Percentiles rank a stretch among this genome's conserved stretches.
phyloP scores from a whole-genome alignment of 2,888 invertebrate species.

The Melieria omissa region DNA sequence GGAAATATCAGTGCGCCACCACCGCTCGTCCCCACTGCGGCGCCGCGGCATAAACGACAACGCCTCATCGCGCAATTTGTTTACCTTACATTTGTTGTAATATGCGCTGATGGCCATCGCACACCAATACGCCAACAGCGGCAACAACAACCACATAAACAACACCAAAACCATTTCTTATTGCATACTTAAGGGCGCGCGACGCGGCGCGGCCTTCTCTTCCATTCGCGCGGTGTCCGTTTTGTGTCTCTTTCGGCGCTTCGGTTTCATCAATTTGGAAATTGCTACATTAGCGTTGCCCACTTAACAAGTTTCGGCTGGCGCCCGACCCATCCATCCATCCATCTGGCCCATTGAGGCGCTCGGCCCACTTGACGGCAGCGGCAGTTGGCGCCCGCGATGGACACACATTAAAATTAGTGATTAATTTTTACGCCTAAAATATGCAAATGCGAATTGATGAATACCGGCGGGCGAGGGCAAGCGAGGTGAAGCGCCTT shows the following conservation, averaged over 20 bases:
- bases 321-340: constrained; percentile 5
- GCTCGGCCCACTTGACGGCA: background rate
- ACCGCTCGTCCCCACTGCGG: background rate
- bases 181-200: constrained; percentile 37
- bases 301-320: constrained; percentile 60
- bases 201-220: background rate
- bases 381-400: background rate
- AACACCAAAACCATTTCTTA: background rate
- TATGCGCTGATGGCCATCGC: background rate
- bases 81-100: constrained; percentile 53
- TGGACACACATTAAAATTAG: constrained; percentile 62
- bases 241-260: constrained; percentile 1
- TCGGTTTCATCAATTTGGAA: constrained; percentile 58
- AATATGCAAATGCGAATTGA: constrained; percentile 65
- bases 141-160: too few species aligned
- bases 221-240: constrained; percentile 1
- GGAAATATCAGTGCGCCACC: constrained; percentile 31
- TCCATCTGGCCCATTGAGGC: constrained; percentile 1
- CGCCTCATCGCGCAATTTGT: constrained; percentile 64
- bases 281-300: constrained; percentile 64
- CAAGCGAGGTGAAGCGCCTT: constrained; percentile 45
- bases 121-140: too few species aligned
- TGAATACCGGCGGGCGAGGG: constrained; percentile 51
- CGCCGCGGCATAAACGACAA: constrained; percentile 56
- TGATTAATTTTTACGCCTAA: constrained; percentile 65